These are phyloP conservation scores for Paragorgia papillata DNA, from an alignment of 92 coral and sea anemone genomes.

Conservation along the genomic window DNA sequence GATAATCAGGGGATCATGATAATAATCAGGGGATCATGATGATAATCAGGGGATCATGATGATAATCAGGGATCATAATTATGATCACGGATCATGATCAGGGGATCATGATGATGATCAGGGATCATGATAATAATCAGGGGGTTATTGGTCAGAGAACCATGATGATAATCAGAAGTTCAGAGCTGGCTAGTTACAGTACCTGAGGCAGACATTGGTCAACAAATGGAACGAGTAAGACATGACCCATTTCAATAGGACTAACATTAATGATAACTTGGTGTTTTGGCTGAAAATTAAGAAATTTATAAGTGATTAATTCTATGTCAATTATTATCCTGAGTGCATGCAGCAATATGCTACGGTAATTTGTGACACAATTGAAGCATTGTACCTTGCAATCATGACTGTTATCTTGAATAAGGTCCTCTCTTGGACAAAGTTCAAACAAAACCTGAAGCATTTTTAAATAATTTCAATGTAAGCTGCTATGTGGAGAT, in stretches of 20 bases:
- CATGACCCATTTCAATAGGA: conserved; percentile 63
- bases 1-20: too few relatives aligned
- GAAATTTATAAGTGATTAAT: background rate
- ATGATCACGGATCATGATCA: too few relatives aligned
- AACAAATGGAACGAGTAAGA: conserved; percentile 54
- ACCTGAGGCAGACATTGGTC: conserved; percentile 60
- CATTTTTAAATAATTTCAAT: background rate
- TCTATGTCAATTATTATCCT: background rate
- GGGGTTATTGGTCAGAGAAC: too few relatives aligned
- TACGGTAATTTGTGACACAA: too few relatives aligned
- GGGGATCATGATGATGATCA: too few relatives aligned
- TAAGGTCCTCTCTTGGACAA: conserved; percentile 29
- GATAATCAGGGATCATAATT: too few relatives aligned
- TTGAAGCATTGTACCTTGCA: background rate
- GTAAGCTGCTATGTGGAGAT: background rate
- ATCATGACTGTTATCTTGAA: background rate
- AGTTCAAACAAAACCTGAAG: conserved; percentile 40
- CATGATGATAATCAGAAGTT: too few relatives aligned
- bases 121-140: too few relatives aligned
- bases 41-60: too few relatives aligned
- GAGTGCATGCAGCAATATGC: too few relatives aligned
- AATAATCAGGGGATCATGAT: too few relatives aligned
- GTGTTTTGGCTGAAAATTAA: conserved; percentile 22
- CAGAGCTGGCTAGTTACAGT: too few relatives aligned
- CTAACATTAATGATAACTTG: conserved; percentile 59